Percentiles rank a stretch among this genome's conserved stretches.
Conservation (phyloP, 2,113 vertebrate species). For the Turdus rufiventris region DNA sequence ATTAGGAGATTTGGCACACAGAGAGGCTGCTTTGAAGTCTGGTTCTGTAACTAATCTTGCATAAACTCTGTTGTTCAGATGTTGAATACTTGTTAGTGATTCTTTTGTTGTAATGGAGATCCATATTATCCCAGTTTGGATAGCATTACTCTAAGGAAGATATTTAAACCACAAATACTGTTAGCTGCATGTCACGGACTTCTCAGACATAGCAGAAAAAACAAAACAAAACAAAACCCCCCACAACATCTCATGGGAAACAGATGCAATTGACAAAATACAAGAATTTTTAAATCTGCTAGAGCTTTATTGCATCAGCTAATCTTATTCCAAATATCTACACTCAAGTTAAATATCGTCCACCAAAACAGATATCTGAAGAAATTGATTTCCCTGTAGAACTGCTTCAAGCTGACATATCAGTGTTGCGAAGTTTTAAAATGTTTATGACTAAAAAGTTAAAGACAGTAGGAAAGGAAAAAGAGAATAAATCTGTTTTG, state of each 20-base stretch:
- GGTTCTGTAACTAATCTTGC: neutral
- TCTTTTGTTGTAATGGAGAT: neutral
- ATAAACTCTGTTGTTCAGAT: neutral
- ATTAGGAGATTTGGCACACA: neutral
- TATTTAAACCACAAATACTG: neutral
- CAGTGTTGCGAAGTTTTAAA: neutral
- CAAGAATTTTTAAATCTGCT: neutral
- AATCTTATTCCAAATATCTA: neutral
- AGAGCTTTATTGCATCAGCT: neutral
- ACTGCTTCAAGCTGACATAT: neutral
- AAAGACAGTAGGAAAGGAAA: neutral
- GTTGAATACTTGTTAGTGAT: neutral
- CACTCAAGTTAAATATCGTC: neutral
- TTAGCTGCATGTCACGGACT: neutral
- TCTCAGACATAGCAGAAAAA: neutral
- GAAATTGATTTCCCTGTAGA: neutral
- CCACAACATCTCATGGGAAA: neutral
- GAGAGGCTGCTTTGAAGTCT: conserved; percentile 21
- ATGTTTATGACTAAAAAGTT: neutral
- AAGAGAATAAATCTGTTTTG: neutral
- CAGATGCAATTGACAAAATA: neutral
- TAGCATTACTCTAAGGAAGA: neutral
- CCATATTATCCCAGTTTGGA: neutral
- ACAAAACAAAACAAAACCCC: too few relatives aligned
- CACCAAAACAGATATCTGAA: neutral